Evolutionary conservation across 2,888 invertebrate species (phyloP), one percentile per base, ranked within the genome.

Genomic region (Coleophora deauratella): DNA sequence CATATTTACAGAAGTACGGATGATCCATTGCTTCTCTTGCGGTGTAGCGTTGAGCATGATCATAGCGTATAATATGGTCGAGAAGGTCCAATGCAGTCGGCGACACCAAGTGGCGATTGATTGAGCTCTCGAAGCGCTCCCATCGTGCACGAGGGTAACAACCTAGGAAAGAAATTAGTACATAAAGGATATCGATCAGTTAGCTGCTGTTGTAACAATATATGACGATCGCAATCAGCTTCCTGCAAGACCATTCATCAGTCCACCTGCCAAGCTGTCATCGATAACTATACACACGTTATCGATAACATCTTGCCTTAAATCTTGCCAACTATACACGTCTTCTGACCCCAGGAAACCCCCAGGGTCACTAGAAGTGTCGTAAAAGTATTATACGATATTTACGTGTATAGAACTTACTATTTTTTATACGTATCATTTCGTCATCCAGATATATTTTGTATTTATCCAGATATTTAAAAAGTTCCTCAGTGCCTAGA

Each of bases 1-100:
- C 6, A 21, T 21, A 90, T 92, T 92, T 82, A 94, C 93, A 94
- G 88, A 99, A 99, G 88, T 99, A 99, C 54, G 98, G 95, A 88
- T 99, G 99, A 75, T 98, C 97, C 99, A 99, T 99, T 59, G 99
- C 99, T 88, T 99, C 99, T 65, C 96, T 92, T 59, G 99, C 99
- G 62, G 99, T 99, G 66, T 99, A 91, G 78, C 97, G 92, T 84
- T 96, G 96, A 68, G 93, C 93, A 84, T 99, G 99, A 89, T 99
- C 99, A 80, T 99, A 99, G 72, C 98, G 97, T 73, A 99, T 89
- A 65, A 99, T 91, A 85, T 98, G 98, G 88, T 99, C 99, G 72
- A 99, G 90, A 86, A 99, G 99, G 86, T 99, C 99, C 71, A 99
- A 90, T 53, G 99, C 98, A 88, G 99, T 99, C 48, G 98, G 95